Percentiles rank a stretch among this genome's conserved stretches.
phyloP scores from a whole-genome alignment of 2,888 invertebrate genomes.

The Pemphredon lugubris region DNA sequence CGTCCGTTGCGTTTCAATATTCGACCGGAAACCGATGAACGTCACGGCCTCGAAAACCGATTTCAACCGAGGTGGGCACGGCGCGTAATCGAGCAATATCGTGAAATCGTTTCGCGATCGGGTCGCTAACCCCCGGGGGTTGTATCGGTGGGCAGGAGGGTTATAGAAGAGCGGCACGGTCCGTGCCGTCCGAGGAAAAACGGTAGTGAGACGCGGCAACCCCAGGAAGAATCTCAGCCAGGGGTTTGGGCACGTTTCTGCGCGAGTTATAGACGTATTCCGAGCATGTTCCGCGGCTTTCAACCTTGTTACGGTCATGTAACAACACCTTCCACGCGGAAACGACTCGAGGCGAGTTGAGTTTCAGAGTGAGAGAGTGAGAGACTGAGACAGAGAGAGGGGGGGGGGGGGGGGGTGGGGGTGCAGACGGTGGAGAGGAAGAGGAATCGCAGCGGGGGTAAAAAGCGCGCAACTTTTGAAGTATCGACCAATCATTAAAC shows the following conservation, averaged over 20 bases:
- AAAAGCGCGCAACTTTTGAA: constrained; percentile 57
- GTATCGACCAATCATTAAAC: constrained; percentile 61
- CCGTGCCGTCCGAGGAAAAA: too few relatives aligned
- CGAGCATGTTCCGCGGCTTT: constrained; percentile 57
- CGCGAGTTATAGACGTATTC: constrained; percentile 53
- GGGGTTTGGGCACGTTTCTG: constrained; percentile 33
- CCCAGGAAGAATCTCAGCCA: constrained; percentile 26
- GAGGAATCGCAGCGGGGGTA: constrained; percentile 7
- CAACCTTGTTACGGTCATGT: constrained; percentile 63
- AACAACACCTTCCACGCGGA: constrained; percentile 45
- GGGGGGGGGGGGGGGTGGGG: too few relatives aligned
- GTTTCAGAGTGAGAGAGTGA: background rate
- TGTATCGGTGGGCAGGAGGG: too few relatives aligned
- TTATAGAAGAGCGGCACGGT: too few relatives aligned
- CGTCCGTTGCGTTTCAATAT: constrained; percentile 61
- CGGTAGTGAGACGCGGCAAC: too few relatives aligned
- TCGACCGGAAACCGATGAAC: constrained; percentile 55
- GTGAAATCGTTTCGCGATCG: constrained; percentile 18
- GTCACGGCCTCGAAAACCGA: constrained; percentile 55
- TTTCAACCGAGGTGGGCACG: constrained; percentile 36
- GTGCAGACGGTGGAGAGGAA: constrained; percentile 6
- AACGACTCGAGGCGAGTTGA: constrained; percentile 42
- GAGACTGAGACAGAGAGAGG: constrained; percentile 11
- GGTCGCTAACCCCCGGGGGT: constrained; percentile 2
- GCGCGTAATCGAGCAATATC: constrained; percentile 53